Evolutionary conservation across 2,888 invertebrate genomes (phyloP).

Genomic region (Hoplodrina blanda): DNA sequence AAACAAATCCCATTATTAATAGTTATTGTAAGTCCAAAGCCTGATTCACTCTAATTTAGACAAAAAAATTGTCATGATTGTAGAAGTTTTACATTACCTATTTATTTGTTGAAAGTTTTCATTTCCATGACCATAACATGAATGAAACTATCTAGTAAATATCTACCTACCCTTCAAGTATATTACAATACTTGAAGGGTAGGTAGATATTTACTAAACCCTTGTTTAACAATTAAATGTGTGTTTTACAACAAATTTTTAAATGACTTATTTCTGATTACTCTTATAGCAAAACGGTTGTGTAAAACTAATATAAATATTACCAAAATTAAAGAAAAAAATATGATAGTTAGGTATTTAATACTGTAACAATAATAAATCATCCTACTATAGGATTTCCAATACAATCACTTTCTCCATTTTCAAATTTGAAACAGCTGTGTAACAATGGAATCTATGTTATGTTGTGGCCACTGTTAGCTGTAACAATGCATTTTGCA

Average conservation of each 20-base stretch:
- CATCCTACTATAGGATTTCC: neutral
- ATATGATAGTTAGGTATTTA: neutral
- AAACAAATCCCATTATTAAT: neutral
- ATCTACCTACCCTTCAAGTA: too few relatives aligned
- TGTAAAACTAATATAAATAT: too few relatives aligned
- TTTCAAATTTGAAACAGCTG: conserved; percentile 1
- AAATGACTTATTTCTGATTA: neutral
- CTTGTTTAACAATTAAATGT: neutral
- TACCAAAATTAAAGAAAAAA: neutral
- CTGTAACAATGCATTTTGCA: conserved; percentile 39
- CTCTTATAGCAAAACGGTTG: neutral
- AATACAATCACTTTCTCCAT: neutral
- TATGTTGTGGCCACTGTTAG: neutral
- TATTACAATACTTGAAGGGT: neutral
- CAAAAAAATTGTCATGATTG: neutral
- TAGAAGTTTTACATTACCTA: neutral
- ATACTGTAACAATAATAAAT: too few relatives aligned
- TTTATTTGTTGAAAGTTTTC: neutral
- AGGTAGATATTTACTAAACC: neutral
- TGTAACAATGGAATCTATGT: conserved; percentile 4
- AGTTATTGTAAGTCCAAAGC: neutral
- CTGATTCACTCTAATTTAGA: neutral
- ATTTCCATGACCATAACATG: neutral
- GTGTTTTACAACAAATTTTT: neutral
- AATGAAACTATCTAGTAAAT: too few relatives aligned